A percentile compares a stretch with the other conserved stretches of the same genome.
Conservation (phyloP, 1,140 invertebrate species). For the Gryllus bimaculatus region DNA sequence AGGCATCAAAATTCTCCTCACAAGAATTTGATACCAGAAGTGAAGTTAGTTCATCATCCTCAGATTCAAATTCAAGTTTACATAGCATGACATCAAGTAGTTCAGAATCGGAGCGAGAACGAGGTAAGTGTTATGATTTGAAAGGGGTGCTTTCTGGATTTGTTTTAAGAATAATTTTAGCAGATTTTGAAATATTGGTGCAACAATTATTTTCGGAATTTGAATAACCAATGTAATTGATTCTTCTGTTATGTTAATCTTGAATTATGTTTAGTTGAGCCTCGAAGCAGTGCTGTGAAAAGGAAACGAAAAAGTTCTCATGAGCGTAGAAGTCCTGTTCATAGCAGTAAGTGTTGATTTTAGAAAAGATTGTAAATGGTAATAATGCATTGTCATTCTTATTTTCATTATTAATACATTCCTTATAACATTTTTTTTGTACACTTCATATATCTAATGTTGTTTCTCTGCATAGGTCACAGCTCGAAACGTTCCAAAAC, state of each 20-base stretch:
- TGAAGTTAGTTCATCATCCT: slow-evolving; percentile 54
- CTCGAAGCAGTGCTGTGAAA: slow-evolving; percentile 31
- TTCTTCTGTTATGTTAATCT: background rate
- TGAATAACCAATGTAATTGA: background rate
- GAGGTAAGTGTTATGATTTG: background rate
- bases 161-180: background rate
- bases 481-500: slow-evolving; percentile 37
- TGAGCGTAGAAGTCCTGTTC: slow-evolving; percentile 37
- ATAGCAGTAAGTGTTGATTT: slow-evolving; percentile 26
- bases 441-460: background rate
- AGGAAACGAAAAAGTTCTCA: slow-evolving; percentile 40
- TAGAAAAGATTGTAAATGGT: background rate
- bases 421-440: background rate
- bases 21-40: slow-evolving; percentile 57
- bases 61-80: slow-evolving; percentile 51
- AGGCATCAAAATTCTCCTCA: slow-evolving; percentile 17
- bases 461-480: slow-evolving; percentile 1
- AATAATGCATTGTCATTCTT: background rate
- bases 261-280: background rate
- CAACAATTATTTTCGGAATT: background rate
- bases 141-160: background rate
- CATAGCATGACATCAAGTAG: slow-evolving; percentile 65
- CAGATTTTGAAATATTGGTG: too few relatives aligned
- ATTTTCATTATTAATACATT: background rate
- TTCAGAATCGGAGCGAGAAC: slow-evolving; percentile 40